A percentile compares a stretch with the other conserved stretches of the same genome.
phyloP scores from a whole-genome alignment of 2,113 vertebrate genomes.

The Rattus rattus region DNA sequence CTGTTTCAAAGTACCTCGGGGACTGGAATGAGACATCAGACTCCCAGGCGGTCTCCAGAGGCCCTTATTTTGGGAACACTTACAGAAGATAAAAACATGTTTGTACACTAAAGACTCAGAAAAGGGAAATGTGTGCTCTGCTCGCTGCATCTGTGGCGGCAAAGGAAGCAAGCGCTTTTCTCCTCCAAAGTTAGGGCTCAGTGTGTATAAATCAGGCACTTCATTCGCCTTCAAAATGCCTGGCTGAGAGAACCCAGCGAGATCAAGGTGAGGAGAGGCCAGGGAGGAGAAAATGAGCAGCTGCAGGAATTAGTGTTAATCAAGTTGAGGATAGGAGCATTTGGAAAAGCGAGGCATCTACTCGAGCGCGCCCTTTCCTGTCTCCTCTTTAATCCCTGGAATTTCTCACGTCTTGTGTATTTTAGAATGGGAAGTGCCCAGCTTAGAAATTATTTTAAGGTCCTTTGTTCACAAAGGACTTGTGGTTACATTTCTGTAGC shows the following conservation, averaged over 20 bases:
- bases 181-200: neutral
- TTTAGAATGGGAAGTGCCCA: constrained; percentile 24
- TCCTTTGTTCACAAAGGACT: neutral
- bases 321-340: neutral
- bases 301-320: constrained; percentile 32
- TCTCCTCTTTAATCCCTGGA: constrained; percentile 27
- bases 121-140: neutral
- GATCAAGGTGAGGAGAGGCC: neutral
- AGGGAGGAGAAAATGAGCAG: neutral
- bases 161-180: neutral
- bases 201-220: constrained; percentile 9
- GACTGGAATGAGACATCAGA: constrained; percentile 23
- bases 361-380: neutral
- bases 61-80: constrained; percentile 63
- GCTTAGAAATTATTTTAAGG: constrained; percentile 56
- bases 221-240: constrained; percentile 47
- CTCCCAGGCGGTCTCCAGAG: constrained; percentile 56
- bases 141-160: neutral
- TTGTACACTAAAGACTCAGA: neutral
- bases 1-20: constrained; percentile 58
- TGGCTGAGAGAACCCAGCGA: neutral
- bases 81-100: constrained; percentile 41
- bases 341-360: constrained; percentile 1
- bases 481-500: neutral
- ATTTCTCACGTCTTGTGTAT: neutral